phyloP scores from a whole-genome alignment of 2,113 vertebrate species.

The Actinemys pallida region DNA sequence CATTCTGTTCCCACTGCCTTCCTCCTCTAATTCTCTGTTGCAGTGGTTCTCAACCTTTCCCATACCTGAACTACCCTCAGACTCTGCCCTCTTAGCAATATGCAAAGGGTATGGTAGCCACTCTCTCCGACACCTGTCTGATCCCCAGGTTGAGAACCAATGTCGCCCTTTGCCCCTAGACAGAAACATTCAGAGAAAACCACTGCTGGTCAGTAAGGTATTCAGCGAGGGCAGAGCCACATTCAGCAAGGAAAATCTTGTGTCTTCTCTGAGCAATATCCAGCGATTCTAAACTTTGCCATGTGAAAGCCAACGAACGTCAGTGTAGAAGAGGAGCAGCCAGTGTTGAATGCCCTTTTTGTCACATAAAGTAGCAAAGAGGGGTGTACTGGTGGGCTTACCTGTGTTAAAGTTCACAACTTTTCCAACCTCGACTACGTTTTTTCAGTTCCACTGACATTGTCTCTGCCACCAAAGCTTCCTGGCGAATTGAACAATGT shows the following conservation, averaged over 20 bases:
- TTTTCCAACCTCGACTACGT: background rate
- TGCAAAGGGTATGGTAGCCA: background rate
- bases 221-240: background rate
- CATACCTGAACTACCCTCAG: background rate
- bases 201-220: background rate
- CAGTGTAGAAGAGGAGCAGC: background rate
- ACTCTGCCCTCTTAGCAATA: background rate
- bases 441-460: background rate
- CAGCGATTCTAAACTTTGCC: background rate
- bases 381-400: background rate
- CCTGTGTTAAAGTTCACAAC: background rate
- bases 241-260: background rate
- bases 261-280: background rate
- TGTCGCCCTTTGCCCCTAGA: background rate
- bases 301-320: background rate
- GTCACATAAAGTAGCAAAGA: background rate
- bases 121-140: background rate
- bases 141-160: background rate
- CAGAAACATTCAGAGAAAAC: background rate
- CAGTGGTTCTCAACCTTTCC: background rate
- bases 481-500: background rate
- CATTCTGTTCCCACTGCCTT: background rate
- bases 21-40: background rate
- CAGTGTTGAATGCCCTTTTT: background rate
- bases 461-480: background rate